These are phyloP conservation scores for Acrossocheilus wenchowensis DNA, from an alignment of 2,797 vertebrate species.

Conservation along the genomic window DNA sequence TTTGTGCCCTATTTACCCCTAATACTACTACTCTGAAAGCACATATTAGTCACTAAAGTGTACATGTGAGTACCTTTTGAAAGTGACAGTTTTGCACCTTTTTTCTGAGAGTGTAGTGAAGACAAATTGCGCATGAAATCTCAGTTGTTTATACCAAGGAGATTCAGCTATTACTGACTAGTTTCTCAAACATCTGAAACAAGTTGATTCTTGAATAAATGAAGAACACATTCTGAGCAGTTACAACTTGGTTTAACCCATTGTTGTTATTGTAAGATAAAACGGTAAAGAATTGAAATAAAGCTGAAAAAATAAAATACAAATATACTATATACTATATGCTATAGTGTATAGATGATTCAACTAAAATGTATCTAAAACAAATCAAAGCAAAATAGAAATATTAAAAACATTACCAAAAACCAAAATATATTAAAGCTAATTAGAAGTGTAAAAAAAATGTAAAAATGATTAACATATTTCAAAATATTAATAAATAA, in stretches of 20 bases:
- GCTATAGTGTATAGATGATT: too few species aligned
- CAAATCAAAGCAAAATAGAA: neutral
- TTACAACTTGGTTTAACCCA: neutral
- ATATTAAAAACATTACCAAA: neutral
- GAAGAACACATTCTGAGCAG: too few species aligned
- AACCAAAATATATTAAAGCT: neutral
- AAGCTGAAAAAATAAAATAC: neutral
- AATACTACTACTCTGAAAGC: neutral
- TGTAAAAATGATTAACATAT: too few species aligned
- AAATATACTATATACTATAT: too few species aligned
- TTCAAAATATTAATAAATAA: neutral
- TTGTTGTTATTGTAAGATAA: neutral
- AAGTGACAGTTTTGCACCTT: neutral
- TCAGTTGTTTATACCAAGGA: neutral
- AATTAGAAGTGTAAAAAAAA: neutral
- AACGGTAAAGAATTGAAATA: neutral
- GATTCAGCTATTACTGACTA: neutral
- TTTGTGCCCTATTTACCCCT: neutral
- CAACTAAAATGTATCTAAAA: too few species aligned
- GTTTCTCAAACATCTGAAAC: neutral
- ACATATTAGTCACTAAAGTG: neutral
- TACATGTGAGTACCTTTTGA: neutral
- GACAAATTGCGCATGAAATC: neutral
- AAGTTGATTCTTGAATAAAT: neutral
- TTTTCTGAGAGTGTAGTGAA: neutral